Evolutionary conservation across 2,888 invertebrate genomes (phyloP).

Genomic region (Perizoma flavofasciatum): DNA sequence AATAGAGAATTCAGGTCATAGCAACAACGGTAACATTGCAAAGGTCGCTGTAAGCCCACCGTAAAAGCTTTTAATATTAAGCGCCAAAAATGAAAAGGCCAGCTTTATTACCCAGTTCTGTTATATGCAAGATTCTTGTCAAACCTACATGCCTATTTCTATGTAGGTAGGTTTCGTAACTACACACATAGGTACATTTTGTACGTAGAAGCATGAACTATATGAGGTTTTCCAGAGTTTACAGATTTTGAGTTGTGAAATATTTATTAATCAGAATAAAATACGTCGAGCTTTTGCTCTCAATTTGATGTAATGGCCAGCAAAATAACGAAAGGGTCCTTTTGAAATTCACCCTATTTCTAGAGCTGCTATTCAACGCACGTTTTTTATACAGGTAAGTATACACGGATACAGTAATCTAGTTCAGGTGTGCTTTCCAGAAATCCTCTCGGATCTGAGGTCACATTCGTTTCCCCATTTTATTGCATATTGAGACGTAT

Average conservation of each 20-base stretch:
- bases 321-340: constrained; percentile 62
- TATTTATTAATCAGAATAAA: constrained; percentile 50
- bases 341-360: constrained; percentile 68
- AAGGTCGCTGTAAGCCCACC: constrained; percentile 59
- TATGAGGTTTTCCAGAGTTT: too few relatives aligned
- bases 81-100: constrained; percentile 53
- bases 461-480: constrained; percentile 74
- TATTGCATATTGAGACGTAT: constrained; percentile 82
- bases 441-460: constrained; percentile 73
- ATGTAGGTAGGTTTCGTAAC: too few relatives aligned
- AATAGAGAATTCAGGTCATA: constrained; percentile 77
- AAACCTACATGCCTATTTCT: constrained; percentile 1
- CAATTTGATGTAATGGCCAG: constrained; percentile 61
- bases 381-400: constrained; percentile 65
- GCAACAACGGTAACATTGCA: constrained; percentile 78
- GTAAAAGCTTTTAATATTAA: constrained; percentile 73
- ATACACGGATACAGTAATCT: constrained; percentile 74
- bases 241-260: too few relatives aligned
- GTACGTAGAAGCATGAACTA: too few relatives aligned
- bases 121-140: constrained; percentile 57
- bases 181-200: too few relatives aligned
- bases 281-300: constrained; percentile 51
- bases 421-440: constrained; percentile 78
- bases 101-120: constrained; percentile 58
- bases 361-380: constrained; percentile 66